Percentiles rank a stretch among this genome's conserved stretches.
Conservation (phyloP, 2,797 vertebrate species). For the Sebastes diaconus region DNA sequence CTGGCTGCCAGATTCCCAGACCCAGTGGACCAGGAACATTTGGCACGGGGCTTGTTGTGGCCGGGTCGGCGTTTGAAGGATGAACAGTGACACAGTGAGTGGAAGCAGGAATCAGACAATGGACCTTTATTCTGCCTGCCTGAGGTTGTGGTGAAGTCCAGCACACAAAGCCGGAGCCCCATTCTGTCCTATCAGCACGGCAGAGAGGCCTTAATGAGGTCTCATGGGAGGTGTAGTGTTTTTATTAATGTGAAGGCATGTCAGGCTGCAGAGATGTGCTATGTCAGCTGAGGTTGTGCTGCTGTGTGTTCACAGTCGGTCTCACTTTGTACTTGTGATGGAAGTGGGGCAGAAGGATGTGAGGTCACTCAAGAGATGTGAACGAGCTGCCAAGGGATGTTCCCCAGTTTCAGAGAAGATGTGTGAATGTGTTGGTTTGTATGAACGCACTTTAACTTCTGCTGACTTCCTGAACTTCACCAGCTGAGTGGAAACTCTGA, state of each 20-base stretch:
- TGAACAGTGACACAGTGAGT: constrained; percentile 59
- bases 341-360: constrained; percentile 15
- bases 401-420: neutral
- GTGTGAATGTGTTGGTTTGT: neutral
- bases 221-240: constrained; percentile 58
- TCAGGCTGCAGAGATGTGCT: constrained; percentile 38
- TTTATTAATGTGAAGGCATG: constrained; percentile 53
- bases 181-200: constrained; percentile 50
- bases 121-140: constrained; percentile 49
- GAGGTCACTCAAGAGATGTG: neutral
- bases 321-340: constrained; percentile 5
- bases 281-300: constrained; percentile 39
- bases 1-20: constrained; percentile 64
- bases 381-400: constrained; percentile 7
- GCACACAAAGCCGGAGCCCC: constrained; percentile 30
- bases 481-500: neutral
- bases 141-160: constrained; percentile 27
- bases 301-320: constrained; percentile 23
- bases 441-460: neutral
- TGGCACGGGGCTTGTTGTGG: constrained; percentile 40
- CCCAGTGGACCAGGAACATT: constrained; percentile 46
- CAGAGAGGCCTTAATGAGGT: constrained; percentile 59
- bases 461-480: neutral
- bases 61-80: constrained; percentile 45
- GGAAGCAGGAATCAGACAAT: constrained; percentile 51